Evolutionary conservation across 2,797 vertebrate genomes (phyloP), one percentile per base, ranked within the genome.

Genomic region (Echiichthys vipera): DNA sequence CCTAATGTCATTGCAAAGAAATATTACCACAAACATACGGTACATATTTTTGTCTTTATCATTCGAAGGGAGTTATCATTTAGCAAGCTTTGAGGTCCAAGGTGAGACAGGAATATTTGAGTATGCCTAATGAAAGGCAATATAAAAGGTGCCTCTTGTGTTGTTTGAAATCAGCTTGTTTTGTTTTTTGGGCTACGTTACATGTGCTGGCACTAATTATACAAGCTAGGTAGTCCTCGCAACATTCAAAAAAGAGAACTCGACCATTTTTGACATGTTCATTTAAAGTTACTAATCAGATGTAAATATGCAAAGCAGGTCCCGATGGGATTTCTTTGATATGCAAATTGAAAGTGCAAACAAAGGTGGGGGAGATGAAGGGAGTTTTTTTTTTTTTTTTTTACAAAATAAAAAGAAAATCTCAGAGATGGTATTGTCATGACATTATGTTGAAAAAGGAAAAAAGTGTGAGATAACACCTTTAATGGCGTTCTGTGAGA

Each of bases 291-390:
- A 91, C 89, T 93, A 94, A 94, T 94, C 92, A 93, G 86, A 93
- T 94, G 93, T 94, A 94, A 94, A 94, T 94, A 94, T 94, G 94
- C 94, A 93, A 93, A 94, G 92, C 89, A 91, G 88, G 84, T 84
- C 91, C 92, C 91, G 17, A 62, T 91, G 93, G 93, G 89, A 87
- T 86, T 87, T 89, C 92, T 94, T 94, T 94, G 93, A 94, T 92
- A 94, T 94, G 94, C 91, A 91, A 94, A 94, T 94, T 45, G 63
- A 57, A 88, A 91, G 89, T 91, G 88, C 93, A 93, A 94, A 94
- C 90, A 94, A 94, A 94, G 92, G 91, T 94, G 88, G 88, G 73
- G 74, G 86, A 89, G 82, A 91, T 91, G 84, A 88, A 88, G 85
- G 74, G 4, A 25, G 63, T 68, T 74, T 37, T 66, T 63, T 50